These are phyloP conservation scores for Orycteropus afer DNA, from an alignment of 2,113 vertebrate species.

Conservation along the genomic window DNA sequence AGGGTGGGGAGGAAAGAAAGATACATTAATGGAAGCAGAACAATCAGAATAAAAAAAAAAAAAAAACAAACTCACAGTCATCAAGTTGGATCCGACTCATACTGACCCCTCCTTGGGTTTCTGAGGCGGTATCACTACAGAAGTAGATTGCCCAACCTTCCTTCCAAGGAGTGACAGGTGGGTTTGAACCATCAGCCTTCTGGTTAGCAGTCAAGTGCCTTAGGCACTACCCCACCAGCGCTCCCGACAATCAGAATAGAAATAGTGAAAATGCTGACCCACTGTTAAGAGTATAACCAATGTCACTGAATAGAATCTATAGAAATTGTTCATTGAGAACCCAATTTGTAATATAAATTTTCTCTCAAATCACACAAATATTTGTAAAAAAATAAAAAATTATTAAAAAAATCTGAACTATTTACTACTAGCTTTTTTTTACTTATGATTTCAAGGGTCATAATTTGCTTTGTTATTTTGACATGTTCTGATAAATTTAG, in stretches of 20 bases:
- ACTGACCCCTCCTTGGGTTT: too few relatives aligned
- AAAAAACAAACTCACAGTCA: too few relatives aligned
- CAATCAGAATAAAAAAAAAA: too few relatives aligned
- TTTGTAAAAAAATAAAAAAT: not conserved
- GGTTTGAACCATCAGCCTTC: too few relatives aligned
- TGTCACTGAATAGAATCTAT: not conserved
- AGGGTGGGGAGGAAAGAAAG: not conserved
- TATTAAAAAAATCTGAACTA: slow-evolving; percentile 71
- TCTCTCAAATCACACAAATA: not conserved
- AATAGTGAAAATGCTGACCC: not conserved
- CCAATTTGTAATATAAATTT: not conserved
- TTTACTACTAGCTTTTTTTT: slow-evolving; percentile 57
- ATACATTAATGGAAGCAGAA: not conserved
- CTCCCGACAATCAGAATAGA: not conserved
- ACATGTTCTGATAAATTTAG: slow-evolving; percentile 70
- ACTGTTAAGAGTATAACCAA: not conserved
- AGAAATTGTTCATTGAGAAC: not conserved
- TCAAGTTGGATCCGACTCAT: too few relatives aligned
- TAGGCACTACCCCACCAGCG: too few relatives aligned
- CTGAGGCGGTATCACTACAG: too few relatives aligned
- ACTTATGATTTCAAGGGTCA: slow-evolving; percentile 63
- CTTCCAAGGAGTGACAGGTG: too few relatives aligned
- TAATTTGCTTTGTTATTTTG: slow-evolving; percentile 47
- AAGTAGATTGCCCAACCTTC: too few relatives aligned
- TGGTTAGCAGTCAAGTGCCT: too few relatives aligned